Percentiles rank a stretch among this genome's conserved stretches.
Conservation (phyloP, 2,797 vertebrate genomes). For the Glyptemys insculpta region DNA sequence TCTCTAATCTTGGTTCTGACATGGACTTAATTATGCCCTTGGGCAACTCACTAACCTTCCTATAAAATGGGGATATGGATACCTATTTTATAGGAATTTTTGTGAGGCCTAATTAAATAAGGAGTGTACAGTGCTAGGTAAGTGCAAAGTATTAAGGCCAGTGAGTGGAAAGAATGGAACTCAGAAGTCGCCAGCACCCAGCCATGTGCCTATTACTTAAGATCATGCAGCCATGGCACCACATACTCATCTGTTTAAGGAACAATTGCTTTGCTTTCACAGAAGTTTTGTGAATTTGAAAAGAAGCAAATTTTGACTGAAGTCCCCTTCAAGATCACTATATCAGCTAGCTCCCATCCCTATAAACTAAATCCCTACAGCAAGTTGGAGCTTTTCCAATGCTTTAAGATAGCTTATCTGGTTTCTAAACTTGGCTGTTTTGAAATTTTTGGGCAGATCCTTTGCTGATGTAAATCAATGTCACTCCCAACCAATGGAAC, state of each 20-base stretch:
- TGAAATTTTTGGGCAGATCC: neutral
- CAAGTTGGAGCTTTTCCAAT: neutral
- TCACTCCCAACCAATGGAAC: neutral
- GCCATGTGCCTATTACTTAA: neutral
- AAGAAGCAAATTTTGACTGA: neutral
- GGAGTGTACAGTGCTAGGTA: neutral
- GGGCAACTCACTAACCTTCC: neutral
- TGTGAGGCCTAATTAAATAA: neutral
- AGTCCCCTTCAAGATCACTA: neutral
- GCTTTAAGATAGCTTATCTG: neutral
- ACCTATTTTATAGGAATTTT: neutral
- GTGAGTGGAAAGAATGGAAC: neutral
- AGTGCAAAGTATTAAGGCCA: neutral
- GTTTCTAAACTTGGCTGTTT: neutral
- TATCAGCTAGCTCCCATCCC: neutral
- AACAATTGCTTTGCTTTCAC: neutral
- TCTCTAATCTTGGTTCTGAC: neutral
- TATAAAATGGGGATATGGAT: neutral
- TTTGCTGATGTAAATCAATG: neutral
- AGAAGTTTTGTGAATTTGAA: neutral
- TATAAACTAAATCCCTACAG: neutral
- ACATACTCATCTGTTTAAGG: neutral
- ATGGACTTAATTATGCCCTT: neutral
- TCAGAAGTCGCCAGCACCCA: neutral
- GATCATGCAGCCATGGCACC: neutral